Conservation (phyloP, 2,797 vertebrate genomes). For the Fistularia commersonii region DNA sequence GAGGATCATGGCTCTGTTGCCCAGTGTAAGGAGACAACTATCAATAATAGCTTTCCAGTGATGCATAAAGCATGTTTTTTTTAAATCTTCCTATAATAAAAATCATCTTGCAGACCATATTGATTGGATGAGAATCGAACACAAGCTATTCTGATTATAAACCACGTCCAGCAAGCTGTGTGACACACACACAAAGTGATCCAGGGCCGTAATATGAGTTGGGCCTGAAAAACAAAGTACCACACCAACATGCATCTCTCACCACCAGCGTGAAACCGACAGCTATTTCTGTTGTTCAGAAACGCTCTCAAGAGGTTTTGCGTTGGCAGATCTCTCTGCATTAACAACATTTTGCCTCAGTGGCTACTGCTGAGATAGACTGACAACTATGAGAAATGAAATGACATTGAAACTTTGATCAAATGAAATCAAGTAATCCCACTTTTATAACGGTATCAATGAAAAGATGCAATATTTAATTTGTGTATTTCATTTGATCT, state of each 20-base stretch:
- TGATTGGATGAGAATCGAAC: slow-evolving; percentile 1
- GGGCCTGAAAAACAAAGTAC: not conserved
- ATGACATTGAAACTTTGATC: not conserved
- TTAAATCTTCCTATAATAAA: slow-evolving; percentile 9
- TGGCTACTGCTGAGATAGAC: not conserved
- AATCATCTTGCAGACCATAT: slow-evolving; percentile 2
- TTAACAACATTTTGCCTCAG: not conserved
- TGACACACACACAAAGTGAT: not conserved
- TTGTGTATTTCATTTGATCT: no score
- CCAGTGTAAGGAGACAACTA: not conserved
- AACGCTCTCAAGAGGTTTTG: not conserved
- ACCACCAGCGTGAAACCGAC: not conserved
- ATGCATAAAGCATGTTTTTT: not conserved
- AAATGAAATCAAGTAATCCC: not conserved
- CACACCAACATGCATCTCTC: not conserved
- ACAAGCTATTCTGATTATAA: slow-evolving; percentile 10
- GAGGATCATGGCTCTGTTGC: not conserved
- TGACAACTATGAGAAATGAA: not conserved
- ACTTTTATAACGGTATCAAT: no score
- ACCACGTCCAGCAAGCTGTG: not conserved
- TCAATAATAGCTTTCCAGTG: not conserved
- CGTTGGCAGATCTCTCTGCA: not conserved
- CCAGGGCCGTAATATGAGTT: not conserved
- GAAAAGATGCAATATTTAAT: no score
- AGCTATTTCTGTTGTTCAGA: not conserved